Conservation (phyloP, 1,140 invertebrate genomes). For the Ceratosolen fusciceps region DNA sequence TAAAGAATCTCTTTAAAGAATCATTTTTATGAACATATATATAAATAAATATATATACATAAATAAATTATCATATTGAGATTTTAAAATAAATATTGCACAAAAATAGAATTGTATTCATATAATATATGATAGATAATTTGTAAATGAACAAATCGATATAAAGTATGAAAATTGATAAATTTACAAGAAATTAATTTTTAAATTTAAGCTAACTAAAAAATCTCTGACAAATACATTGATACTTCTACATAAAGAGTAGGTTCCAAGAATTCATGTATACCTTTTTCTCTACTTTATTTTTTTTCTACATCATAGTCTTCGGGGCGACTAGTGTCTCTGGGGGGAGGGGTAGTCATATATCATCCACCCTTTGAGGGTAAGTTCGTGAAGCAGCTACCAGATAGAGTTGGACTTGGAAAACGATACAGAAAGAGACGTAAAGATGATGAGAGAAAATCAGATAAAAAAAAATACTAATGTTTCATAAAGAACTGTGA, state of each 20-base stretch:
- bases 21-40: no score
- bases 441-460: no score
- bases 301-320: constrained; percentile 2
- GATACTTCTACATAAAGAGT: background rate
- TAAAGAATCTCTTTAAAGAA: no score
- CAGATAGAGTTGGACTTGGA: background rate
- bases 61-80: no score
- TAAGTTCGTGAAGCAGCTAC: background rate
- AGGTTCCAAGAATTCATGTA: background rate
- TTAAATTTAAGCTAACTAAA: background rate
- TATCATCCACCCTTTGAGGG: constrained; percentile 69
- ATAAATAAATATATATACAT: no score
- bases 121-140: no score
- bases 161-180: background rate
- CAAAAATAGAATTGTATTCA: no score
- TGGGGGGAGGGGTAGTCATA: constrained; percentile 68
- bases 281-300: constrained; percentile 49
- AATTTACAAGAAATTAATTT: background rate
- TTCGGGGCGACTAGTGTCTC: constrained; percentile 33
- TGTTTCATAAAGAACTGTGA: constrained; percentile 51
- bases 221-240: background rate
- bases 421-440: constrained; percentile 52
- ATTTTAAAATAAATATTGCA: background rate
- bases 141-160: no score
- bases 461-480: constrained; percentile 72